A percentile compares a stretch with the other conserved stretches of the same genome.
Evolutionary conservation across 2,797 vertebrate species (phyloP).

Genomic region (Anomalospiza imberbis): DNA sequence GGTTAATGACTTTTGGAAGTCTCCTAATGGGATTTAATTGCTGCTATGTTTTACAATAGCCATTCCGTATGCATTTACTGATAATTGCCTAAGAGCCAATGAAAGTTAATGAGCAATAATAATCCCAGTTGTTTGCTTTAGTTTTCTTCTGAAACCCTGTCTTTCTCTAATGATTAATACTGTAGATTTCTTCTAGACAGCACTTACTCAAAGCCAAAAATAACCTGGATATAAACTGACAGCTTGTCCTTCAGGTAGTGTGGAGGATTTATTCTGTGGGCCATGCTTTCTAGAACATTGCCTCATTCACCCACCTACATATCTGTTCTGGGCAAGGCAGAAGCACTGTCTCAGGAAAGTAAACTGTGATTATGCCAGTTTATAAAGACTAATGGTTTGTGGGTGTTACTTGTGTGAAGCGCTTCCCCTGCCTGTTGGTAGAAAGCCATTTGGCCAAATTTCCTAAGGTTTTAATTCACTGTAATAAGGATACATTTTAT

Average conservation of each 20-base stretch:
- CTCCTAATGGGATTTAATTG: background rate
- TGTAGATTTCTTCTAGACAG: background rate
- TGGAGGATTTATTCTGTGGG: background rate
- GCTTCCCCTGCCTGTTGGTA: background rate
- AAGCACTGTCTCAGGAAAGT: background rate
- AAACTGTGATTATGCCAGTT: conserved; percentile 5
- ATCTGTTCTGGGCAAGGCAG: background rate
- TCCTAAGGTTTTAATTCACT: background rate
- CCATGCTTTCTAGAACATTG: conserved; percentile 28
- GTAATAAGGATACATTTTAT: background rate
- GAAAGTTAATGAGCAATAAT: background rate
- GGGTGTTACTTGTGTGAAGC: background rate
- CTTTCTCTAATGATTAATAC: background rate
- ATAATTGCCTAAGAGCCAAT: background rate
- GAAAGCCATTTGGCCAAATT: background rate
- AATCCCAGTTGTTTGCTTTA: background rate
- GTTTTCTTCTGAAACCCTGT: background rate
- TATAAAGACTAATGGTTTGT: conserved; percentile 18
- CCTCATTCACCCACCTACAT: background rate
- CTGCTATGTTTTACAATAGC: background rate
- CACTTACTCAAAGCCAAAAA: background rate
- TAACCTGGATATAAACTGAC: background rate
- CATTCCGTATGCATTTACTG: background rate
- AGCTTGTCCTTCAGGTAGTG: background rate
- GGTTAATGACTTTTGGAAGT: background rate